These are phyloP conservation scores for Pristionchus japonicus DNA, from an alignment of 2,888 invertebrate genomes.

Conservation along the genomic window DNA sequence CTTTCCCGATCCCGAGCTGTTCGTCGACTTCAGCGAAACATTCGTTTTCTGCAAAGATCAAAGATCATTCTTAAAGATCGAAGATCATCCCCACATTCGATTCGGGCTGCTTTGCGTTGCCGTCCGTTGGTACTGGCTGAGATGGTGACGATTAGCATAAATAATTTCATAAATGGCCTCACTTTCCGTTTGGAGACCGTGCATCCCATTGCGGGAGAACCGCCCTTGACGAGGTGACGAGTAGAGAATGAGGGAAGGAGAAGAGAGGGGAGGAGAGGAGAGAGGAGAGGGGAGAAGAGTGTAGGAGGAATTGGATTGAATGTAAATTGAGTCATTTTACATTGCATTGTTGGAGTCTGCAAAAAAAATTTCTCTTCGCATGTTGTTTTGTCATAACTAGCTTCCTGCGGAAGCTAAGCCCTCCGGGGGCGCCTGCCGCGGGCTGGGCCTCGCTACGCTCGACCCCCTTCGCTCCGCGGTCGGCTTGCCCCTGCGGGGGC, in stretches of 20 bases:
- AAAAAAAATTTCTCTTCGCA: too few relatives aligned
- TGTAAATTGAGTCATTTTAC: background rate
- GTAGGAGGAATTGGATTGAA: background rate
- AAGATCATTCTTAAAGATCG: background rate
- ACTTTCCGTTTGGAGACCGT: background rate
- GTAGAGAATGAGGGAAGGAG: background rate
- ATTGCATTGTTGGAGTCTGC: too few relatives aligned
- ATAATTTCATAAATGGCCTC: background rate
- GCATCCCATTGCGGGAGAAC: slow-evolving; percentile 28
- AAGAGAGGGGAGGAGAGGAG: background rate
- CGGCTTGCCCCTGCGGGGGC: too few relatives aligned
- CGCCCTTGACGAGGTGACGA: background rate
- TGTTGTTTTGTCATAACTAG: too few relatives aligned
- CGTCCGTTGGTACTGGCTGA: background rate
- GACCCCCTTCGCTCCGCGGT: too few relatives aligned
- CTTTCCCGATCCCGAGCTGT: background rate
- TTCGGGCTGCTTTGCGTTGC: background rate
- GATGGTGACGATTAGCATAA: background rate
- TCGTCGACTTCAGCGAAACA: background rate
- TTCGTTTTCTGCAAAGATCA: background rate
- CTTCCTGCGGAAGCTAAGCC: too few relatives aligned
- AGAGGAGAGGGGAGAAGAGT: background rate
- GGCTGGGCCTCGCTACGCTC: too few relatives aligned
- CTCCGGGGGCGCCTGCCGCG: too few relatives aligned
- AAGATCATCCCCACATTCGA: background rate